These are phyloP conservation scores for Leistus spinibarbis DNA, from an alignment of 2,888 invertebrate species.

Conservation along the genomic window DNA sequence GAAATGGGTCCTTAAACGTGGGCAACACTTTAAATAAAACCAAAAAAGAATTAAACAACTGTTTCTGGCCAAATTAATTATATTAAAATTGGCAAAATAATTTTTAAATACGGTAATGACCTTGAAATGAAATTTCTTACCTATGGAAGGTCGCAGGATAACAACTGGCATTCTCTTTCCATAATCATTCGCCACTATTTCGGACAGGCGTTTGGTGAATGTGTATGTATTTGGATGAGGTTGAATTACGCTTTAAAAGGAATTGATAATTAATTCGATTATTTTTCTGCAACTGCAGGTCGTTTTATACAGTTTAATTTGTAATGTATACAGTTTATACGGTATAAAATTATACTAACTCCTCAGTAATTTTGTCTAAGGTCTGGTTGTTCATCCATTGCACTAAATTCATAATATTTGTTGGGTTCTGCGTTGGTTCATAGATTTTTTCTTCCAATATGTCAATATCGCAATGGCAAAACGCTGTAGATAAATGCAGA, in stretches of 20 bases:
- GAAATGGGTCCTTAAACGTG: conserved; percentile 69
- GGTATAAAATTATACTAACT: conserved; percentile 3
- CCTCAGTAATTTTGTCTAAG: conserved; percentile 64
- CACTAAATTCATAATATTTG: conserved; percentile 65
- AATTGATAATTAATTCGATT: not conserved
- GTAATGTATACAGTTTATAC: too few species aligned
- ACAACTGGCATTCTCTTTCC: conserved; percentile 73
- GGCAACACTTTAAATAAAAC: conserved; percentile 71
- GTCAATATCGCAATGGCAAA: conserved; percentile 80
- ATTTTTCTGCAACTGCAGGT: not conserved
- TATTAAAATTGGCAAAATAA: too few species aligned
- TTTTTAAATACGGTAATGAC: too few species aligned
- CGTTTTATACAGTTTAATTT: not conserved
- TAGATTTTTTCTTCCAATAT: conserved; percentile 79
- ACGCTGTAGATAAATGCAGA: conserved; percentile 86
- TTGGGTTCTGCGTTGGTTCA: conserved; percentile 65
- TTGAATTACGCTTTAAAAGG: conserved; percentile 59
- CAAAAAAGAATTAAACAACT: not conserved
- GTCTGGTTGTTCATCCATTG: conserved; percentile 67
- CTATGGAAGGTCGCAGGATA: conserved; percentile 91
- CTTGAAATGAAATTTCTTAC: conserved; percentile 57
- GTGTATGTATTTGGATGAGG: conserved; percentile 91
- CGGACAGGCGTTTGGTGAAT: conserved; percentile 86
- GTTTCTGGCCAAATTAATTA: too few species aligned
- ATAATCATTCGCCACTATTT: conserved; percentile 74